These are phyloP conservation scores for Cichladusa arquata DNA, from an alignment of 2,113 vertebrate genomes.

Conservation along the genomic window DNA sequence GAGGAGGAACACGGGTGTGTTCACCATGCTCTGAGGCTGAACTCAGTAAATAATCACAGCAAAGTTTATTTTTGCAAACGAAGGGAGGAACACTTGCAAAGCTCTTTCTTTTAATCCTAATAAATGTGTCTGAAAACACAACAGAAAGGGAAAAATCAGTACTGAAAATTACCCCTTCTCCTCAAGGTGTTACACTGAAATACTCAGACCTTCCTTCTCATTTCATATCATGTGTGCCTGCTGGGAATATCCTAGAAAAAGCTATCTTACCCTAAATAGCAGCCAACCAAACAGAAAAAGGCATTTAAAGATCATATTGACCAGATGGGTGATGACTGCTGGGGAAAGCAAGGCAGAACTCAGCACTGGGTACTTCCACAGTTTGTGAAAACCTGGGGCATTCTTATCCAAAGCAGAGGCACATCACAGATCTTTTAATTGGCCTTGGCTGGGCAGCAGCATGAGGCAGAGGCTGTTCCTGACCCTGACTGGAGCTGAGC, in stretches of 20 bases:
- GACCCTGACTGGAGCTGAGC: neutral
- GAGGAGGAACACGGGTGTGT: neutral
- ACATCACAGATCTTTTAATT: neutral
- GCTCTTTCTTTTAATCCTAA: neutral
- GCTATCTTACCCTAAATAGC: neutral
- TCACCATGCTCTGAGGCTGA: neutral
- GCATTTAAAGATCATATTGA: neutral
- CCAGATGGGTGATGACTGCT: neutral
- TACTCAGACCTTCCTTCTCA: neutral
- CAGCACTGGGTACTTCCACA: neutral
- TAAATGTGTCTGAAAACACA: neutral
- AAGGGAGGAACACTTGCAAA: neutral
- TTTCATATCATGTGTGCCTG: neutral
- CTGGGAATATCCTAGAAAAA: neutral
- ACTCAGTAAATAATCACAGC: neutral
- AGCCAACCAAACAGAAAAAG: neutral
- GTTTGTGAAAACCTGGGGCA: neutral
- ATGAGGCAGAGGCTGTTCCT: neutral
- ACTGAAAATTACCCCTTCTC: neutral
- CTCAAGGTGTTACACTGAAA: neutral
- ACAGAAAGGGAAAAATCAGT: neutral
- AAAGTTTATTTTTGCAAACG: neutral
- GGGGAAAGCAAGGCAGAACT: neutral
- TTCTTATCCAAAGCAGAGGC: neutral
- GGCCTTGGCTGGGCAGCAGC: neutral